A percentile compares a stretch with the other conserved stretches of the same genome.
Evolutionary conservation across 1,140 invertebrate genomes (phyloP).

Genomic region (Megathymus violae): DNA sequence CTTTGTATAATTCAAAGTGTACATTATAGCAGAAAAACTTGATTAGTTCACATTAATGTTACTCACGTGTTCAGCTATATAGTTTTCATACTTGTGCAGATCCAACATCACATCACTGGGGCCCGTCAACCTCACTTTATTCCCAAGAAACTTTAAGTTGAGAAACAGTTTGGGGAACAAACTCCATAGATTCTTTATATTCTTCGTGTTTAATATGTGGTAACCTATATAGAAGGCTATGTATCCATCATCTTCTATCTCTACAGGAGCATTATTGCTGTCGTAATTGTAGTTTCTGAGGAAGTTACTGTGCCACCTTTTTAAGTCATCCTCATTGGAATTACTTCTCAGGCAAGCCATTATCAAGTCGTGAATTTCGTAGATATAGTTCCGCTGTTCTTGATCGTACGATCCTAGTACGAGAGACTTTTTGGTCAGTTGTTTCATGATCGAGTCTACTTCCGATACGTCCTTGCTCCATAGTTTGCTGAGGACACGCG

Average conservation of each 20-base stretch:
- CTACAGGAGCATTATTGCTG: slow-evolving; percentile 47
- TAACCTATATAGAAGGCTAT: slow-evolving; percentile 75
- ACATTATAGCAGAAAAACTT: slow-evolving; percentile 3
- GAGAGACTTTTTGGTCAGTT: slow-evolving; percentile 65
- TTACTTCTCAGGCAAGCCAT: slow-evolving; percentile 66
- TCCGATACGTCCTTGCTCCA: slow-evolving; percentile 60
- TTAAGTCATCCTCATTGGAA: slow-evolving; percentile 55
- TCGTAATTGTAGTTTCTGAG: slow-evolving; percentile 68
- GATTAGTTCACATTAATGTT: too few relatives aligned
- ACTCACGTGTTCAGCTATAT: slow-evolving; percentile 70
- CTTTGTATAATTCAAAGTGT: too few relatives aligned
- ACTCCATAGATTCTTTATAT: slow-evolving; percentile 57
- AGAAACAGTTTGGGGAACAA: slow-evolving; percentile 72
- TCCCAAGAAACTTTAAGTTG: slow-evolving; percentile 75
- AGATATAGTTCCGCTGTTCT: slow-evolving; percentile 66
- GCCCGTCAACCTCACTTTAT: slow-evolving; percentile 72
- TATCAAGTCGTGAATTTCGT: slow-evolving; percentile 74
- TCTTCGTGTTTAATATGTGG: slow-evolving; percentile 66
- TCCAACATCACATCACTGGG: slow-evolving; percentile 72
- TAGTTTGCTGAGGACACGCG: slow-evolving; percentile 62
- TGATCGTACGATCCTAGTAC: slow-evolving; percentile 63
- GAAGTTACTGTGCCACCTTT: slow-evolving; percentile 63
- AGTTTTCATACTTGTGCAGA: slow-evolving; percentile 67
- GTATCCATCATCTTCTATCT: slow-evolving; percentile 73
- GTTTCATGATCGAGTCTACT: slow-evolving; percentile 66